Base-by-base conservation (phyloP, 2,797 vertebrate species). In the Pempheris klunzingeri region DNA sequence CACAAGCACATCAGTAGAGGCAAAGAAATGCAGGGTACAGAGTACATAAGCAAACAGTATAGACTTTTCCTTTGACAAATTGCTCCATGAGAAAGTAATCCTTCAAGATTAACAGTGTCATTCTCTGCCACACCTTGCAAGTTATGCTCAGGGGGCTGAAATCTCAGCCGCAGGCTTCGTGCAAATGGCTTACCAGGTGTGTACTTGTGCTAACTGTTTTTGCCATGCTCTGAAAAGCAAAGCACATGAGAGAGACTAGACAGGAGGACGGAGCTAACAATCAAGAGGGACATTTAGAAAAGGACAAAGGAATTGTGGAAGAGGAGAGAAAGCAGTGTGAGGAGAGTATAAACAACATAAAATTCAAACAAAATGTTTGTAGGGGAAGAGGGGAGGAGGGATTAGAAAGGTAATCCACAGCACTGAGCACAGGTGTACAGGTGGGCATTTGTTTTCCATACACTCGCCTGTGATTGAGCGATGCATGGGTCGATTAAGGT, bases 101-200 rank as follows among this genome's bases (percentile, higher is more conserved):
- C 89, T 92, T 89, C 89, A 91, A 91, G 86, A 90, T 92, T 92
- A 92, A 90, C 87, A 88, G 87, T 87, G 90, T 90, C 86, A 88
- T 87, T 92, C 81, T 80, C 63, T 61, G 87, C 83, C 89, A 90
- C 87, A 87, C 88, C 88, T 91, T 80, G 78, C 74, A 88, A 71
- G 84, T 90, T 89, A 85, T 77, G 80, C 80, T 90, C 86, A 68
- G 74, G 86, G 87, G 84, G 74, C 80, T 66, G 69, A 53, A 52
- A 81, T 84, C 83, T 81, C 75, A 83, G 80, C 84, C 58, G 41
- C 74, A 54, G 88, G 82, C 80, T 86, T 38, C 80, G 75, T 59
- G 44, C 71, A 87, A 87, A 87, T 83, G 86, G 67, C 81, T 91
- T 88, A 77, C 82, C 81, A 87, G 71, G 76, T 72, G 30, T 85